A percentile compares a stretch with the other conserved stretches of the same genome.
These are phyloP conservation scores for Aurelia coerulea DNA, from an alignment of 30 jellyfish, hydroid and myxozoan species.

Conservation along the genomic window DNA sequence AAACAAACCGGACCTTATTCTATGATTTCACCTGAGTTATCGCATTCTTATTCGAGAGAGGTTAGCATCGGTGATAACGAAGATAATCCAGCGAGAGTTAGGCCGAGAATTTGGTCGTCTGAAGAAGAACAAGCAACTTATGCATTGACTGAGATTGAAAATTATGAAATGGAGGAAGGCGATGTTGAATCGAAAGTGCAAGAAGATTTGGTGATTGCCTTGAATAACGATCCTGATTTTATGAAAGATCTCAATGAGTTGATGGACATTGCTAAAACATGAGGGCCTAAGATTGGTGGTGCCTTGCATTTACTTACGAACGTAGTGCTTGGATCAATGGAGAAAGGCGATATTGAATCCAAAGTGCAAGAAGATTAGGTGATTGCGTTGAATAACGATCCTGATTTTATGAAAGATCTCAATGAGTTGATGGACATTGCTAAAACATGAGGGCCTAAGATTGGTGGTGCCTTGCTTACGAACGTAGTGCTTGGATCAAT, in stretches of 20 bases:
- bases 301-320: too few species aligned
- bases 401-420: constrained; percentile 44
- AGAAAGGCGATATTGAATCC: not conserved
- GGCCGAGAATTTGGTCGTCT: constrained; percentile 7
- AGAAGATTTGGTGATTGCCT: constrained; percentile 41
- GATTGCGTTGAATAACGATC: constrained; percentile 45
- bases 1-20: not conserved
- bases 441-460: not conserved
- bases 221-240: constrained; percentile 47
- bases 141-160: constrained; percentile 10
- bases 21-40: not conserved
- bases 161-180: constrained; percentile 5
- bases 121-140: not conserved
- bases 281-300: too few species aligned
- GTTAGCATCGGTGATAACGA: not conserved
- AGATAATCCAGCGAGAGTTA: not conserved
- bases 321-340: constrained; percentile 1
- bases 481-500: not conserved
- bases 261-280: constrained; percentile 44
- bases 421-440: constrained; percentile 50
- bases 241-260: constrained; percentile 45
- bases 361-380: constrained; percentile 31
- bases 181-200: constrained; percentile 13
- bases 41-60: not conserved
- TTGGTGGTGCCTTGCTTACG: too few species aligned